Evolutionary conservation across 2,888 invertebrate species (phyloP).

Genomic region (Caenorhabditis sulstoni): DNA sequence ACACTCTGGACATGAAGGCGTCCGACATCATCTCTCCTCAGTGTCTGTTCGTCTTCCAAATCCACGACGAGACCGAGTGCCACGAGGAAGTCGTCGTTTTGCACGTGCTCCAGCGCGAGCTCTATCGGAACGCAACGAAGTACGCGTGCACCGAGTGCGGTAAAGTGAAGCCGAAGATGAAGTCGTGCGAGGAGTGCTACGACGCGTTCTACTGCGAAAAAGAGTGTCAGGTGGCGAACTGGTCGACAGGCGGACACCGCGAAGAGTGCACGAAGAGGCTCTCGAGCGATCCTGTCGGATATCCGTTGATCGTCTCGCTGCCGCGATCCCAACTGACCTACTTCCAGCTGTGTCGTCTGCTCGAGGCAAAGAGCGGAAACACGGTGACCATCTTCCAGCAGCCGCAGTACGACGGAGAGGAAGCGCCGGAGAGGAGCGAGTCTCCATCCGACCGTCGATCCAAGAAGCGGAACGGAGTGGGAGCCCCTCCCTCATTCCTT

Average conservation of each 20-base stretch:
- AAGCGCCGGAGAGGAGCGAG: no score
- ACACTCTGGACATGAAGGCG: constrained; percentile 52
- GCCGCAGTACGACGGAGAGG: constrained; percentile 70
- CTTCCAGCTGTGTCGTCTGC: constrained; percentile 81
- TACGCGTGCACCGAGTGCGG: constrained; percentile 78
- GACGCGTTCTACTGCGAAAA: constrained; percentile 83
- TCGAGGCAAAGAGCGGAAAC: constrained; percentile 82
- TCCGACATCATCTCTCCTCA: constrained; percentile 66
- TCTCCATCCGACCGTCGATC: background rate
- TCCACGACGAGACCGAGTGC: constrained; percentile 80
- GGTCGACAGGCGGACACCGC: constrained; percentile 78
- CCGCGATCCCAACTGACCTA: constrained; percentile 82
- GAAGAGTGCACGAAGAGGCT: constrained; percentile 65
- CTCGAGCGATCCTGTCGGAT: constrained; percentile 80
- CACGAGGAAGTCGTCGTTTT: constrained; percentile 81
- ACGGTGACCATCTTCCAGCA: constrained; percentile 82
- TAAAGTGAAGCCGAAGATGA: constrained; percentile 63
- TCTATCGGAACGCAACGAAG: constrained; percentile 63
- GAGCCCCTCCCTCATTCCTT: constrained; percentile 58
- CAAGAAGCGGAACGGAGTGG: constrained; percentile 59
- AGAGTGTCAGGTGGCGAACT: constrained; percentile 82
- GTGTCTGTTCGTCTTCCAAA: constrained; percentile 74
- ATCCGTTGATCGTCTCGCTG: constrained; percentile 82
- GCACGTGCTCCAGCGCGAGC: constrained; percentile 80
- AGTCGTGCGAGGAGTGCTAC: constrained; percentile 82